A percentile compares a stretch with the other conserved stretches of the same genome.
Evolutionary conservation across 2,888 invertebrate genomes (phyloP).

Genomic region (Sphaerophoria taeniata): DNA sequence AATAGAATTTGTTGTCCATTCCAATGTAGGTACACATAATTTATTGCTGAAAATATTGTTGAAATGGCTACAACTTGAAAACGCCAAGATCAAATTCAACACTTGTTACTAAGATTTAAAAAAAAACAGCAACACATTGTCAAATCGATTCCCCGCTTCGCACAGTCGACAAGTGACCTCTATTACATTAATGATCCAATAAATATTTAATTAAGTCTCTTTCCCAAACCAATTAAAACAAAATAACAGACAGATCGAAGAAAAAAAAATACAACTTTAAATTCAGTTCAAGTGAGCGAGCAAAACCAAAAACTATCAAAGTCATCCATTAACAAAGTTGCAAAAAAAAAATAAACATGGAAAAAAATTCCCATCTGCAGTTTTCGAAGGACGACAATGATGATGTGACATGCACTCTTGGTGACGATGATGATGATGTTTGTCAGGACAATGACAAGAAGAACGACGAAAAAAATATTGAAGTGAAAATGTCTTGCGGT

Average conservation of each 20-base stretch:
- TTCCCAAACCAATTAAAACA: conserved; percentile 54
- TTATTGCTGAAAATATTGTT: too few relatives aligned
- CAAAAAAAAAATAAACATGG: neutral
- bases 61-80: too few relatives aligned
- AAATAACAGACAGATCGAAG: conserved; percentile 2
- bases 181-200: neutral
- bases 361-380: conserved; percentile 7
- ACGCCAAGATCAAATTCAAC: too few relatives aligned
- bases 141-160: too few relatives aligned
- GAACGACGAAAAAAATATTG: conserved; percentile 53
- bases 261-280: conserved; percentile 19
- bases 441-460: conserved; percentile 15
- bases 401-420: conserved; percentile 60
- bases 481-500: conserved; percentile 62
- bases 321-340: conserved; percentile 21
- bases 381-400: conserved; percentile 20
- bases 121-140: too few relatives aligned
- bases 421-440: conserved; percentile 41
- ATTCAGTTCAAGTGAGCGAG: conserved; percentile 41
- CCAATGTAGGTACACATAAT: too few relatives aligned
- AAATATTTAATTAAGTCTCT: neutral
- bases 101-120: too few relatives aligned
- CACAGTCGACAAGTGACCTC: neutral
- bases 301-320: conserved; percentile 39
- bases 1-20: too few relatives aligned